Base-by-base conservation (phyloP, 2,113 vertebrate genomes). In the Oenanthe oenanthe region DNA sequence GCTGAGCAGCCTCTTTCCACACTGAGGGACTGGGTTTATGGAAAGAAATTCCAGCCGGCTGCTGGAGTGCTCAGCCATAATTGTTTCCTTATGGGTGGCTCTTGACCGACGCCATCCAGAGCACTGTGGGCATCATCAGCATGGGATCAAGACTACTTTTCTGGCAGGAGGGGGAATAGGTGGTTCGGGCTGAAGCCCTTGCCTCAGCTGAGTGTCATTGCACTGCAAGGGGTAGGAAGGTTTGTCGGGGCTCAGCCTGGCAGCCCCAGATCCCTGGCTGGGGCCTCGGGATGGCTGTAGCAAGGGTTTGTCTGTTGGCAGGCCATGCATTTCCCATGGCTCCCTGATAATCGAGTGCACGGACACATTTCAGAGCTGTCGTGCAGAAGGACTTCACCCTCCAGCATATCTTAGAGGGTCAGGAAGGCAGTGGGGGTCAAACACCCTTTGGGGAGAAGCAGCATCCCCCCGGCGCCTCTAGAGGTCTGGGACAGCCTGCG, bases 401-500 rank as follows among this genome's bases (percentile, higher is more conserved):
- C 10, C 79, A 68, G 83, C 43, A 13, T 32, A 17, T 38, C 34
- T 8, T 5, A 13, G 7, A 32, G 38, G 47, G 42, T 50, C 10
- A n/a, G 68, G 63, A 40, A 25, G 40, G 62, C 31, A 5, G 7
- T 5, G 13, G 15, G 24, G 18, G 22, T 66, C 71, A 43, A 34
- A 42, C 8, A 34, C 10, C 25, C 42, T 66, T 29, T 12, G 43
- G 51, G 26, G 51, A 62, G 77, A 29, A 32, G 22, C 32, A 62
- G 25, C 18, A 8, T 29, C 7, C 11, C 43, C 17, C 12, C 0
- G 1, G 16, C 14, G 22, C 21, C 61, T 42, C 58, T 31, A 43
- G 62, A 38, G 31, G 5, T 40, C 91, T 48, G 95, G 92, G 88
- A 60, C 82, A 98, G 97, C 65, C 95, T 95, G 36, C 1, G 11